Evolutionary conservation across 2,888 invertebrate species (phyloP).

Genomic region (Drosophila ezoana): DNA sequence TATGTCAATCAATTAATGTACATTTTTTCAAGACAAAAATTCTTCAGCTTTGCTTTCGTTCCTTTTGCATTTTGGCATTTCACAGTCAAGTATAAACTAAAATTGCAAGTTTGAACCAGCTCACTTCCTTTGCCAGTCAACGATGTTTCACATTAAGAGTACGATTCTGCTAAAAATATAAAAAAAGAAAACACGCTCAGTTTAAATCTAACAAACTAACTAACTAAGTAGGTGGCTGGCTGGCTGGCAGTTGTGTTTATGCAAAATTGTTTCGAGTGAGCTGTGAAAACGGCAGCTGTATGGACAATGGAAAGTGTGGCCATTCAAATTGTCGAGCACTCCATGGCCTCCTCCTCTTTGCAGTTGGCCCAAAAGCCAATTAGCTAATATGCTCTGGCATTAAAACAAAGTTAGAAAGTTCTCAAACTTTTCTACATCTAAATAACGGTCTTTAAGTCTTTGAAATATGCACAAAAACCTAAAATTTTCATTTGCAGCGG

Average conservation of each 20-base stretch:
- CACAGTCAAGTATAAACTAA: too few species aligned
- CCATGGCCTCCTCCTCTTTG: not conserved
- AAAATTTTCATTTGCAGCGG: constrained; percentile 1
- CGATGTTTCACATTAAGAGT: not conserved
- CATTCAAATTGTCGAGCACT: not conserved
- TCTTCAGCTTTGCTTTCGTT: too few species aligned
- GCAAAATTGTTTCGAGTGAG: constrained; percentile 28
- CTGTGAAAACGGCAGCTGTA: constrained; percentile 60
- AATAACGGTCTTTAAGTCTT: not conserved
- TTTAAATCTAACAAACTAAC: constrained; percentile 35
- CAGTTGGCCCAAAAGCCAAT: constrained; percentile 21
- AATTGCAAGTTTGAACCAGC: too few species aligned
- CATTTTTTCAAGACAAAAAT: too few species aligned
- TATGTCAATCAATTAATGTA: too few species aligned
- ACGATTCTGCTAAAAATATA: not conserved
- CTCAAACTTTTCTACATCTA: constrained; percentile 1
- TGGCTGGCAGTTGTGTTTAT: constrained; percentile 43
- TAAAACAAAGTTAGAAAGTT: constrained; percentile 22
- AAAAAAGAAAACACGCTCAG: constrained; percentile 5
- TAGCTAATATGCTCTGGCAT: constrained; percentile 21
- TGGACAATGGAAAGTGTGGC: constrained; percentile 47
- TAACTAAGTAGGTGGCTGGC: constrained; percentile 34
- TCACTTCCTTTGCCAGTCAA: too few species aligned
- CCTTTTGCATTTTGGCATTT: too few species aligned
- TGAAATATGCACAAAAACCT: not conserved